Evolutionary conservation across 2,113 vertebrate genomes (phyloP), one percentile per base, ranked within the genome.

Genomic region (Aythya baeri): DNA sequence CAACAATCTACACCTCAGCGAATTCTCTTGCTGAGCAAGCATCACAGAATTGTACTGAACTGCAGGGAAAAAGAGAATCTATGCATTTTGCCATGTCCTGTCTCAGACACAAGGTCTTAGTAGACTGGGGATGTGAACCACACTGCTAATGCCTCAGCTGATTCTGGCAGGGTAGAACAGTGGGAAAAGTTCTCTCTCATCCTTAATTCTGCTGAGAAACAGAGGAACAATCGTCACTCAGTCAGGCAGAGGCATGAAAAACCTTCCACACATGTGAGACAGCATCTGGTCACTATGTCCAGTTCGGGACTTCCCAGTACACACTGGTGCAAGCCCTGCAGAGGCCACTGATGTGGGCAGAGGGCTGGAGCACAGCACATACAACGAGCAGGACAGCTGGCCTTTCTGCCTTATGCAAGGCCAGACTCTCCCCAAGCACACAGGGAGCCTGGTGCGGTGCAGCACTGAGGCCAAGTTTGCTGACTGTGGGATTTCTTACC

Each of bases 51-150:
- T 71, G 15, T 62, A 59, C 11, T 20, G 22, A 61, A 61, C 18
- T 43, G 70, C 25, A 57, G n/a, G 55, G 38, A 6, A 7, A 7
- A 55, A 68, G 50, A 68, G 7, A 44, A 63, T 8, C 3, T 17
- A 32, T 11, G 15, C 7, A 6, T 77, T 90, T 72, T 78, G 61
- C 46, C 15, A 54, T 0, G 3, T 34, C n/a, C 27, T 83, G 18
- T 77, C 29, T 83, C 63, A 65, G 63, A 6, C 13, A 17, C n/a
- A 55, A 67, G 23, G 27, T 82, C 41, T 71, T 32, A n/a, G 41
- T 9, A 77, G 23, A 43, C 23, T 55, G 52, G 1, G 4, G 52
- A 34, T 38, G 36, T 0, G 0, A 46, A 23, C 34, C 62, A 44
- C 0, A 1, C 52, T 9, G 13, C 55, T 74, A 74, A 86, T 9